Base-by-base conservation (phyloP, 2,888 invertebrate genomes). In the Girardia tigrina region DNA sequence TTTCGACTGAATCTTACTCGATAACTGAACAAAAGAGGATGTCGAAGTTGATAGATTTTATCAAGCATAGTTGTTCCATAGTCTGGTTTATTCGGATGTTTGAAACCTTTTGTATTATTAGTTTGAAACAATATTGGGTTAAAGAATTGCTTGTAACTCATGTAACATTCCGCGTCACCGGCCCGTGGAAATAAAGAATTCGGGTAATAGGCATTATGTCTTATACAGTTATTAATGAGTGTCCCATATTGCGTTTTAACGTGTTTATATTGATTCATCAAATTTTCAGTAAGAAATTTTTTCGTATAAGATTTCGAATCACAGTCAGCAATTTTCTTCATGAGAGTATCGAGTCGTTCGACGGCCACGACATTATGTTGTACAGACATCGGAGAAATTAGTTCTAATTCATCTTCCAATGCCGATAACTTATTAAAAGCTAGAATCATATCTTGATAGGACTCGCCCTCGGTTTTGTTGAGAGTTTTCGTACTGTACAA, bases 281-380 rank as follows among this genome's bases (percentile, higher is more conserved):
- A 20, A 73, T 73, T 20, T 26, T 56, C 42, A 4, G 29, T 29
- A 6, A 73, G 26, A 28, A 6, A 29, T 26, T 73, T 73, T 73
- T 73, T 73, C 2, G 73, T 73, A 56, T 73, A 73, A 8, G 73
- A 73, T 73, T 73, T 28, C 16, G 29, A 73, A 2, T 56, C 56
- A n/a, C 2, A 20, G 4, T 56, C 56, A 20, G n/a, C 20, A n/a
- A 56, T 56, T 2, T 20, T 8, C 2, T 56, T 56, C 4, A 8
- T 8, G 4, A 56, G 56, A 8, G n/a, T 56, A 6, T 56, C 56
- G n/a, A 56, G 4, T 12, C 23, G n/a, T 56, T 56, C 56, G 6
- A n/a, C 56, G 23, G n/a, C 23, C n/a, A 23, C 56, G 4, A 4
- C 4, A n/a, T 56, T 23, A 12, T 56, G 4, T 56, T 56, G 56